Percentiles rank a stretch among this genome's conserved stretches.
phyloP scores from a whole-genome alignment of 2,113 vertebrate species.

The Macrotus californicus region DNA sequence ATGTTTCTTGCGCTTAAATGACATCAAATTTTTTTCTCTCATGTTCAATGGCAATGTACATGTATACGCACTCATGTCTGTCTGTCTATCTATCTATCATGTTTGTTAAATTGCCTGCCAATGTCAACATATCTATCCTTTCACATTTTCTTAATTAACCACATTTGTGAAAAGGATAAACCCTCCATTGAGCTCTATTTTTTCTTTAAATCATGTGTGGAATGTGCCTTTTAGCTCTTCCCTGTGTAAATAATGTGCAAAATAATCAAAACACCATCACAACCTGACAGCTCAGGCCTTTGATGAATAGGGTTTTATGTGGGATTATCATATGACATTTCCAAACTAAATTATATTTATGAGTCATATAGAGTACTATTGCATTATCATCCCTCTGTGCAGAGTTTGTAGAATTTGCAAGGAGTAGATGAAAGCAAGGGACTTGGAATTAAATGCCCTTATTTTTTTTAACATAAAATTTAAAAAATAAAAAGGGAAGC shows the following conservation, averaged over 20 bases:
- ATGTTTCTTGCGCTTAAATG: slow-evolving; percentile 38
- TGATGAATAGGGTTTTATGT: slow-evolving; percentile 82
- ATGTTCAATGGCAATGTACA: slow-evolving; percentile 27
- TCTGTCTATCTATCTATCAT: not conserved
- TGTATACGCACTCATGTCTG: not conserved
- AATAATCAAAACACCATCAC: slow-evolving; percentile 81
- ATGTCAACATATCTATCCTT: slow-evolving; percentile 61
- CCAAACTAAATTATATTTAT: slow-evolving; percentile 81
- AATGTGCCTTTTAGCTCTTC: slow-evolving; percentile 79
- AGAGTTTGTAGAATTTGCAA: slow-evolving; percentile 75
- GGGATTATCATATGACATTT: slow-evolving; percentile 85
- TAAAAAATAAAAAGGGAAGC: not conserved
- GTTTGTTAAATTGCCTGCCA: slow-evolving; percentile 37
- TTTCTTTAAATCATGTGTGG: slow-evolving; percentile 69
- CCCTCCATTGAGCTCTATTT: slow-evolving; percentile 68
- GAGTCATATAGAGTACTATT: slow-evolving; percentile 77
- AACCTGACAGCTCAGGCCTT: slow-evolving; percentile 78
- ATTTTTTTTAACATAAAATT: slow-evolving; percentile 41
- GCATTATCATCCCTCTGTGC: slow-evolving; percentile 74
- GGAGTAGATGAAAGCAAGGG: not conserved
- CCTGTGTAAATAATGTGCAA: slow-evolving; percentile 82
- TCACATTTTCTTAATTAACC: slow-evolving; percentile 73
- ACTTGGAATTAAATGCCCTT: slow-evolving; percentile 3
- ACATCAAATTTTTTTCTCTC: not conserved
- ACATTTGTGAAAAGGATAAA: slow-evolving; percentile 72